Conservation (phyloP, 2,113 vertebrate species). For the Chaetops frenatus region DNA sequence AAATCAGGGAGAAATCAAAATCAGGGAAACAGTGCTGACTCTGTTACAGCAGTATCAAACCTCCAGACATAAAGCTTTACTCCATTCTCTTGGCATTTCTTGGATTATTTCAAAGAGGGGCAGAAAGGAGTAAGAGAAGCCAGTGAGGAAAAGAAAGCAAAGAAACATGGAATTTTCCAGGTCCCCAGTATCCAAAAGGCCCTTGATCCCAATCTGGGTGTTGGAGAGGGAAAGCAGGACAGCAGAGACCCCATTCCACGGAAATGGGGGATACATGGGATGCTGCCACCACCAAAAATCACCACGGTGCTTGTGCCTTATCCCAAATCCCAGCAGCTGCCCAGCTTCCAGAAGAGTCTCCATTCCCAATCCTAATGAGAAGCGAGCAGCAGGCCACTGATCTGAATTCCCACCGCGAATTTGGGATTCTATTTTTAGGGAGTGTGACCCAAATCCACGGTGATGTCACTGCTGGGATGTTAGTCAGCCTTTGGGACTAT, state of each 20-base stretch:
- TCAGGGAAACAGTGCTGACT: neutral
- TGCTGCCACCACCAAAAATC: neutral
- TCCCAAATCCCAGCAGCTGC: neutral
- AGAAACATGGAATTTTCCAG: neutral
- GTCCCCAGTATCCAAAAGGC: neutral
- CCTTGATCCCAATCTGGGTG: neutral
- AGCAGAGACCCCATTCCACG: neutral
- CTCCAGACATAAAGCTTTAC: neutral
- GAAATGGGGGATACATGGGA: neutral
- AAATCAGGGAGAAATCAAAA: neutral
- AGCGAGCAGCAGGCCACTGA: neutral
- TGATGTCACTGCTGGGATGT: neutral
- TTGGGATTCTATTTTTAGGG: conserved; percentile 4
- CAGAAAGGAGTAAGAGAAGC: neutral
- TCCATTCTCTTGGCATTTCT: neutral
- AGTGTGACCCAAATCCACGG: neutral
- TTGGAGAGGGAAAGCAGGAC: neutral
- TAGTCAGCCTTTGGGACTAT: neutral
- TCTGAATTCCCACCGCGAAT: neutral
- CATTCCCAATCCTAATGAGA: neutral
- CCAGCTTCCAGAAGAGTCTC: neutral
- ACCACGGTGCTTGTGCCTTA: neutral
- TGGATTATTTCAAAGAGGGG: neutral
- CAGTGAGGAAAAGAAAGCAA: neutral
- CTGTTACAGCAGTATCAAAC: neutral